These are phyloP conservation scores for Aspiorhynchus laticeps DNA, from an alignment of 2,113 vertebrate species.

Conservation along the genomic window DNA sequence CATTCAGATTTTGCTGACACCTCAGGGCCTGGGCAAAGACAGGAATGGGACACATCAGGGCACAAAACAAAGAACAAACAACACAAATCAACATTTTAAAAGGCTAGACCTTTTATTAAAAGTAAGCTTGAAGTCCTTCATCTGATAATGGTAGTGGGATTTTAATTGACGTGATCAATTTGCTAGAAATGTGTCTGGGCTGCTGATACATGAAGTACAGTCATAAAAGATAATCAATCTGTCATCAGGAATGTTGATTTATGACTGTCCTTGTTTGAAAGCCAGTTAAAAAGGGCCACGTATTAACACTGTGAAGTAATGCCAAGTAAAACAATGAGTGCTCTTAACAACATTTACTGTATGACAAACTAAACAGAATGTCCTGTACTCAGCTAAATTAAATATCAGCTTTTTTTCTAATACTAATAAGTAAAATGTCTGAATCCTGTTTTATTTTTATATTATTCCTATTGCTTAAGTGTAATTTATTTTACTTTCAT, in stretches of 20 bases:
- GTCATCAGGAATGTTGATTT: constrained; percentile 16
- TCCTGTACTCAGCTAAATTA: constrained; percentile 5
- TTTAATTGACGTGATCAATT: neutral
- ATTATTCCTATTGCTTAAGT: too few species aligned
- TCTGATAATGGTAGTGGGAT: neutral
- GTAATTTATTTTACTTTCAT: too few species aligned
- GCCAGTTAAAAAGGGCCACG: neutral
- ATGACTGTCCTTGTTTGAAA: constrained; percentile 18
- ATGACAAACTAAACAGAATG: constrained; percentile 6
- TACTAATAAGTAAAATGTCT: neutral
- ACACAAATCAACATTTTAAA: neutral
- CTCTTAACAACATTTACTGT: neutral
- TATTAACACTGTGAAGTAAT: constrained; percentile 15
- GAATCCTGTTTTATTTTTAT: too few species aligned
- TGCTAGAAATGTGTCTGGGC: neutral
- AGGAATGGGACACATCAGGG: constrained; percentile 22
- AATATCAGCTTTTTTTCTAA: neutral
- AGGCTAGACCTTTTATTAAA: neutral
- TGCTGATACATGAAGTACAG: constrained; percentile 11
- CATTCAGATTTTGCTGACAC: constrained; percentile 40
- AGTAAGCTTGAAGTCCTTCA: neutral
- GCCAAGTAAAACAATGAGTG: constrained; percentile 6
- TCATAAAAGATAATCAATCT: constrained; percentile 32
- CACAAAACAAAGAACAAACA: constrained; percentile 3
- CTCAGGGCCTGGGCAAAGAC: constrained; percentile 7